A percentile compares a stretch with the other conserved stretches of the same genome.
These are phyloP conservation scores for Lepidocolaptes lacrymiger DNA, from an alignment of 2,797 vertebrate genomes.

Conservation along the genomic window DNA sequence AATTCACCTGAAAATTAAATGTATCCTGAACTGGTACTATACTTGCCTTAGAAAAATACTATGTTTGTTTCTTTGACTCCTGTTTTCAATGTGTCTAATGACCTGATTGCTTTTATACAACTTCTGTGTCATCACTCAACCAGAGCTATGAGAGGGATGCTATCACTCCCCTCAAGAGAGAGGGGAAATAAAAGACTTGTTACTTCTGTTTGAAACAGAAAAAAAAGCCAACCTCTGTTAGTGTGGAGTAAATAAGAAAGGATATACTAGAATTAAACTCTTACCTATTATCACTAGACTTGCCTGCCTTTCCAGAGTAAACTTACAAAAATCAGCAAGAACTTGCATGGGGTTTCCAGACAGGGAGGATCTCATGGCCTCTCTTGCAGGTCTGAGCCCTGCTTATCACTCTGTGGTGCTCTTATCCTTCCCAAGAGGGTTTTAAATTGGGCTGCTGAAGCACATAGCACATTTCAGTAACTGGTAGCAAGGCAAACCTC, in stretches of 20 bases:
- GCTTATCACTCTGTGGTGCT: neutral
- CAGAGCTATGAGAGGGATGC: neutral
- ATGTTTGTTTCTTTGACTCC: neutral
- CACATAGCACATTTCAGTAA: neutral
- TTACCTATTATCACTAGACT: neutral
- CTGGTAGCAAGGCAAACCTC: neutral
- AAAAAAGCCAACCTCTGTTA: neutral
- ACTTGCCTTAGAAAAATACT: constrained; percentile 12
- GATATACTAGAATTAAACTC: neutral
- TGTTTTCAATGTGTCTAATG: neutral
- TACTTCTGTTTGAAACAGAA: neutral
- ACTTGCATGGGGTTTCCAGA: neutral
- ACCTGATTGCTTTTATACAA: constrained; percentile 2
- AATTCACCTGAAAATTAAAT: constrained; percentile 56
- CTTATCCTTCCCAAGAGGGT: neutral
- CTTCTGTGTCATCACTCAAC: neutral
- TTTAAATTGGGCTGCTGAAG: neutral
- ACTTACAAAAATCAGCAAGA: neutral
- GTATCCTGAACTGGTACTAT: neutral
- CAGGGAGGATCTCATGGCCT: neutral
- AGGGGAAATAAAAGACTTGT: neutral
- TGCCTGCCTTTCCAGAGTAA: neutral
- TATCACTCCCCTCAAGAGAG: neutral
- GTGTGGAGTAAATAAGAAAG: neutral
- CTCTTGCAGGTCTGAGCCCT: neutral